Evolutionary conservation across 2,113 vertebrate species (phyloP), one percentile per base, ranked within the genome.

Genomic region (Prietella phreatophila): DNA sequence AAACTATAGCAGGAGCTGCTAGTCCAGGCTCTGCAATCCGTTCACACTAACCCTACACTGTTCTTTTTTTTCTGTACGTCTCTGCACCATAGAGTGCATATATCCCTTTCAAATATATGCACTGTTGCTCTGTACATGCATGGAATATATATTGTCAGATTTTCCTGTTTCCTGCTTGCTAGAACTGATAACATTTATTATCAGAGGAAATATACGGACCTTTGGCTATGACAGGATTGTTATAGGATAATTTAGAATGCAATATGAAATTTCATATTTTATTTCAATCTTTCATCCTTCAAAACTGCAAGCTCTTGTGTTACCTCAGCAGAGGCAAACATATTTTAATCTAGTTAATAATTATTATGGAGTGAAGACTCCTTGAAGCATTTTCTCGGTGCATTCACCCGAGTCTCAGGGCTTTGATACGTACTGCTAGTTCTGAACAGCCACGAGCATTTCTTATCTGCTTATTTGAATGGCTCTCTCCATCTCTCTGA

Each of bases 201-300:
- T 89, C 85, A 81, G 82, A 53, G 42, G 61, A 87, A 69, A 75
- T 85, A 82, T 53, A 75, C 58, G 85, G 83, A 89, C 85, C 85
- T 83, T 84, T 25, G 39, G 71, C 87, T 42, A 53, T 84, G 75
- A 65, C 79, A 36, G 36, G 79, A 30, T 47, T 82, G 47, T 36
- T 81, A 56, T n/a, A 71, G 27, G 78, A 85, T 50, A 10, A 75
- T 88, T 84, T 82, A 73, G 36, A 47, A 76, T n/a, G 15, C 76
- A 55, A 15, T 80, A 80, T 80, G 22, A 55, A 76, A 60, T 58
- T 22, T 69, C 56, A 60, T 50, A 53, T 86, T 84, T 89, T 42
- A 79, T 80, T 80, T 83, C 42, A 27, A 79, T 50, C 60, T 50
- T 13, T 76, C 53, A 76, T 61, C 19, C 55, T 61, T 61, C 25